Evolutionary conservation across 2,797 vertebrate species (phyloP).

Genomic region (Liasis olivaceus): DNA sequence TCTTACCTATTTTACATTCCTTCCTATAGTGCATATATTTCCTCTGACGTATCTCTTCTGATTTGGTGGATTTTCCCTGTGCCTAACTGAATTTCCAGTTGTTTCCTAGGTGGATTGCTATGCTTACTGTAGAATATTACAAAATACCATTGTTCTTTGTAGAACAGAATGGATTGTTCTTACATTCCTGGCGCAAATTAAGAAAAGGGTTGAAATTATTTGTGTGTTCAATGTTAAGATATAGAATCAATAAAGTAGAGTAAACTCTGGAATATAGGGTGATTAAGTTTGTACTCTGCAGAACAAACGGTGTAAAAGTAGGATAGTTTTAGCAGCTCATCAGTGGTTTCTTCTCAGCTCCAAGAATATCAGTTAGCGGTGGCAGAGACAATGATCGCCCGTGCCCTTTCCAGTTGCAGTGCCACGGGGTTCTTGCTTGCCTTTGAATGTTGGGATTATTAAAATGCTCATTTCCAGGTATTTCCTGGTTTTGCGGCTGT

Average conservation of each 20-base stretch:
- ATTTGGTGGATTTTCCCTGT: constrained; percentile 4
- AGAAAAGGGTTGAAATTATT: not conserved
- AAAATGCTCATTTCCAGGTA: not conserved
- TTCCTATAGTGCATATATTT: not conserved
- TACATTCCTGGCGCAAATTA: not conserved
- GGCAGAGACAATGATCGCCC: not conserved
- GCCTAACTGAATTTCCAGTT: not conserved
- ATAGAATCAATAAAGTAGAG: not conserved
- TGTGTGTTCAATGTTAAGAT: not conserved
- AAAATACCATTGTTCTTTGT: not conserved
- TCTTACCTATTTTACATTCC: not conserved
- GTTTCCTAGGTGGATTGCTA: constrained; percentile 2
- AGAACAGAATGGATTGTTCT: not conserved
- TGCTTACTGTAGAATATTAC: not conserved
- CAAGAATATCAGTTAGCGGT: not conserved
- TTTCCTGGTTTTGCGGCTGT: not conserved
- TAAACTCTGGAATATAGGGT: not conserved
- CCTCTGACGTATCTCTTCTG: not conserved
- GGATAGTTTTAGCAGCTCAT: not conserved
- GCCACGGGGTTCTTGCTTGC: not conserved
- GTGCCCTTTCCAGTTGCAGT: not conserved
- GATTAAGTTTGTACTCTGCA: not conserved
- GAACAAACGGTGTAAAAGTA: not conserved
- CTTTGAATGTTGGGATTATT: not conserved
- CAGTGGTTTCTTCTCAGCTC: not conserved